Evolutionary conservation across 2,113 vertebrate genomes (phyloP).

Genomic region (Cranoglanis bouderius): DNA sequence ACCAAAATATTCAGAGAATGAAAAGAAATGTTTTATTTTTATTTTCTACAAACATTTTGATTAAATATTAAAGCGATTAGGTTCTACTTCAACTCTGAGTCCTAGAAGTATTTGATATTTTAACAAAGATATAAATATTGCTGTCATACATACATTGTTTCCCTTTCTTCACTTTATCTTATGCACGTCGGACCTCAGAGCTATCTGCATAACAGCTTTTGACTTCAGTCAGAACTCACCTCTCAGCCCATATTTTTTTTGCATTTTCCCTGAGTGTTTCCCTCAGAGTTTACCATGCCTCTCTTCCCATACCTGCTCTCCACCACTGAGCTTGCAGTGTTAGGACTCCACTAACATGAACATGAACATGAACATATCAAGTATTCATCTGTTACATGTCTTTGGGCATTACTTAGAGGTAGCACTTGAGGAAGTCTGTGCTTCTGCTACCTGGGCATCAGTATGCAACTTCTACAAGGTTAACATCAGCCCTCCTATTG

Average conservation of each 20-base stretch:
- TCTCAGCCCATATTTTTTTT: no score
- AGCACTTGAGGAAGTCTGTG: no score
- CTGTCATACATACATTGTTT: background rate
- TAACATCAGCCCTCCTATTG: no score
- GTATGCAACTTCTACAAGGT: no score
- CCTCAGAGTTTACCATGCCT: no score
- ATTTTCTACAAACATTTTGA: background rate
- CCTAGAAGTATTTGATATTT: background rate
- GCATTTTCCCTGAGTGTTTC: no score
- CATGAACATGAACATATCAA: no score
- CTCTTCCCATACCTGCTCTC: background rate
- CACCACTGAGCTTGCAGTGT: background rate
- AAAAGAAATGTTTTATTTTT: no score
- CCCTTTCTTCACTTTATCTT: background rate
- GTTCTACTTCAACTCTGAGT: background rate
- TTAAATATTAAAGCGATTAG: background rate
- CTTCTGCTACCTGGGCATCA: no score
- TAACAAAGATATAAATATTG: background rate
- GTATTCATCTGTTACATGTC: no score
- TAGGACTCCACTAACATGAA: background rate
- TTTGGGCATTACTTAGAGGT: no score
- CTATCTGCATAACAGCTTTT: background rate
- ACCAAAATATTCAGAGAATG: background rate
- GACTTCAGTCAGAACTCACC: background rate
- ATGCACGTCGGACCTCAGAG: background rate